Evolutionary conservation across 2,888 invertebrate genomes (phyloP), one percentile per base, ranked within the genome.

Genomic region (Ptilodon capucinus): DNA sequence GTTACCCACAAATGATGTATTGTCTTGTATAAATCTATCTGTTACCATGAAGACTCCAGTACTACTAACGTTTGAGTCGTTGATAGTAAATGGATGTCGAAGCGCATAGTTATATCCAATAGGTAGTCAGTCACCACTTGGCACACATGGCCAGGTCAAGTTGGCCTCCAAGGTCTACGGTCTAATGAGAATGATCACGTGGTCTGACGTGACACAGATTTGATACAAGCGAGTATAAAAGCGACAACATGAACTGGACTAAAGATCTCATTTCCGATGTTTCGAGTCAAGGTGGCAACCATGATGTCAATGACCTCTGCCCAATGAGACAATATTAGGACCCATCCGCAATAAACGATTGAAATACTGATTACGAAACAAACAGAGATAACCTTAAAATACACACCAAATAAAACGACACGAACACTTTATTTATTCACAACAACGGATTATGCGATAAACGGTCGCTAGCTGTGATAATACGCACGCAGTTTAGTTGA

Each of bases 381-480:
- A 62, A 51, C 65, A 59, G 54, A 59, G 62, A 61, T 60, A 66
- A 66, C 67, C 65, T 62, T 50, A 38, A 43, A 51, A 35, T 48
- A 54, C 54, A 44, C 41, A 40, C 51, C 42, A 49, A 65, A 58
- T 57, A 54, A 16, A 42, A 58, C 49, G 46, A 55, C 56, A 60
- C 54, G 42, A 30, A 45, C n/a, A 57, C 48, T 54, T 47, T 51
- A 60, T 62, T 61, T 56, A 61, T 60, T 54, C 48, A 64, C 47
- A 61, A 63, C 61, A 61, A 51, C 47, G 44, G 60, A 53, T 52
- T 51, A 54, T 44, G 38, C 48, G 60, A 61, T 54, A 62, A 62
- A 54, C 50, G 50, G 49, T 60, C 55, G 43, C 57, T 62, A 64
- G 51, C 57, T 45, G 42, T 64, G 66, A 69, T 66, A 71, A 64